phyloP scores from a whole-genome alignment of 2,797 vertebrate genomes.

The Crax fasciolata region DNA sequence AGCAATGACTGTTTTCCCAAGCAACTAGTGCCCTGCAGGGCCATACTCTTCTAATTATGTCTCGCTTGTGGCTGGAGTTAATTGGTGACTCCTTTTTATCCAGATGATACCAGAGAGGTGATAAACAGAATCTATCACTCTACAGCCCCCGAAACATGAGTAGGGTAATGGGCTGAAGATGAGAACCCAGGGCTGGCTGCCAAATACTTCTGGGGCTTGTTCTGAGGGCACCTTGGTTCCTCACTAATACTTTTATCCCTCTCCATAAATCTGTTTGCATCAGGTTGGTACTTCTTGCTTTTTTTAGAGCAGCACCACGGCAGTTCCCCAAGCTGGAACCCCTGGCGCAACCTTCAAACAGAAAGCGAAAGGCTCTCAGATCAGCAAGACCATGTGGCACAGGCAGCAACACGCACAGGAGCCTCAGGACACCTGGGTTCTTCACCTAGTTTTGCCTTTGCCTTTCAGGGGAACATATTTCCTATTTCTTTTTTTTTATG shows the following conservation, averaged over 20 bases:
- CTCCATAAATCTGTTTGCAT: slow-evolving; percentile 47
- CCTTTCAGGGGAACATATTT: background rate
- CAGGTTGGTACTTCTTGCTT: slow-evolving; percentile 18
- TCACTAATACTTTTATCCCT: slow-evolving; percentile 59
- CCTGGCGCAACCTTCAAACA: slow-evolving; percentile 41
- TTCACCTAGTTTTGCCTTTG: background rate
- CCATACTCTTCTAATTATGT: slow-evolving; percentile 37
- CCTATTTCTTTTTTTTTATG: background rate
- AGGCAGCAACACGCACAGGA: background rate
- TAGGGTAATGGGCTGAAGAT: slow-evolving; percentile 57
- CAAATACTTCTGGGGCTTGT: slow-evolving; percentile 53
- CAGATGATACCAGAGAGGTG: background rate
- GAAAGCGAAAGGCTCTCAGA: slow-evolving; percentile 52
- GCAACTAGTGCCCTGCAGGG: slow-evolving; percentile 32
- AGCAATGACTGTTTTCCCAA: background rate
- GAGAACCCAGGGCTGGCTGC: slow-evolving; percentile 40
- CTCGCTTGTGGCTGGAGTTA: slow-evolving; percentile 42
- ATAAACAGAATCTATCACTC: slow-evolving; percentile 69
- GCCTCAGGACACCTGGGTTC: background rate
- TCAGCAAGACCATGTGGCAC: rapidly evolving
- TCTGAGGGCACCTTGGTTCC: slow-evolving; percentile 10
- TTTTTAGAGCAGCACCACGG: slow-evolving; percentile 25
- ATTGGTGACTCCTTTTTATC: slow-evolving; percentile 65
- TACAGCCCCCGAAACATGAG: slow-evolving; percentile 32
- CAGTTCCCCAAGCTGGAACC: slow-evolving; percentile 18